Conservation (phyloP, 1,140 invertebrate species). For the Bradysia coprophila region DNA sequence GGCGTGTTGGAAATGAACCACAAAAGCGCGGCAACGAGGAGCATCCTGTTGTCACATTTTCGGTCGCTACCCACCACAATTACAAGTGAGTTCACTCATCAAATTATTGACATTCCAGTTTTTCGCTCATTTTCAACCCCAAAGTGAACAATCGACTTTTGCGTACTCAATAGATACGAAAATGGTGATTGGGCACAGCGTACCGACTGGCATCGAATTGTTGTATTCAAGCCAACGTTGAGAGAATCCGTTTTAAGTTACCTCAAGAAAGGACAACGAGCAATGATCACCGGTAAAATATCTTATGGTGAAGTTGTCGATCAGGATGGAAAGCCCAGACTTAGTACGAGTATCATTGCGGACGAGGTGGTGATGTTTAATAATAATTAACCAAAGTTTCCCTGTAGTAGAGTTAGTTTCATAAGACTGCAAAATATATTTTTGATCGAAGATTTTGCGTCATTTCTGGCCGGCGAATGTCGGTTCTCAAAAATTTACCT, state of each 20-base stretch:
- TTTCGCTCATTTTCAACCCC: not conserved
- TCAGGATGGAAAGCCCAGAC: slow-evolving; percentile 46
- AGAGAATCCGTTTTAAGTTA: slow-evolving; percentile 58
- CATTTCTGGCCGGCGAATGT: no score
- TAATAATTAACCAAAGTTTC: no score
- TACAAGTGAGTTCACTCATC: slow-evolving; percentile 31
- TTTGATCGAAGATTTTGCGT: no score
- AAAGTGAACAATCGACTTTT: not conserved
- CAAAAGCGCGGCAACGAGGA: slow-evolving; percentile 61
- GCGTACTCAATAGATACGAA: slow-evolving; percentile 27
- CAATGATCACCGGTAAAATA: slow-evolving; percentile 64
- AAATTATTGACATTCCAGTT: not conserved
- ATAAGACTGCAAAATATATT: no score
- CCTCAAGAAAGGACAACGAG: slow-evolving; percentile 70
- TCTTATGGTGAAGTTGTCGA: slow-evolving; percentile 74
- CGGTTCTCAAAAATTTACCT: no score
- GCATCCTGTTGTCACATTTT: slow-evolving; percentile 78
- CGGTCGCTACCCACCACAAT: slow-evolving; percentile 73
- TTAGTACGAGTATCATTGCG: slow-evolving; percentile 62
- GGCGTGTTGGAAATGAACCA: slow-evolving; percentile 70
- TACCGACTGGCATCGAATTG: slow-evolving; percentile 81
- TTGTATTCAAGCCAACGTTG: slow-evolving; percentile 69
- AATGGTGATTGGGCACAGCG: slow-evolving; percentile 61
- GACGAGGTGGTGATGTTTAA: slow-evolving; percentile 72
- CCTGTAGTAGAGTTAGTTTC: no score